Percentiles rank a stretch among this genome's conserved stretches.
phyloP scores from a whole-genome alignment of 2,888 invertebrate species.

The Cheilosia soror region DNA sequence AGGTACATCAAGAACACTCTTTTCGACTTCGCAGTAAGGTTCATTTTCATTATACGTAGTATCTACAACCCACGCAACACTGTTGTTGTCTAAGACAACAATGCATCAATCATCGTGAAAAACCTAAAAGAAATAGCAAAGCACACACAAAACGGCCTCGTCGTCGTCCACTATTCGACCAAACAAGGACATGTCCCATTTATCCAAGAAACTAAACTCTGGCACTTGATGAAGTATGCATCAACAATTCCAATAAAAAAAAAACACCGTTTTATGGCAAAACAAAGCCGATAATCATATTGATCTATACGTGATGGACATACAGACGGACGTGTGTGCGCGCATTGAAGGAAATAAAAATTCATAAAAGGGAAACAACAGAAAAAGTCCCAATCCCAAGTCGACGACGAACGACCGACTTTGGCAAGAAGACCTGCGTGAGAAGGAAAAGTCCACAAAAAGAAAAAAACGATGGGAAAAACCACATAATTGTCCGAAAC shows the following conservation, averaged over 20 bases:
- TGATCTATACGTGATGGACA: slow-evolving; percentile 54
- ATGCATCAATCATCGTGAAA: slow-evolving; percentile 2
- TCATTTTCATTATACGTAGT: not conserved
- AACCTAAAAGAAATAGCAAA: slow-evolving; percentile 3
- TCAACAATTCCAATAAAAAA: slow-evolving; percentile 3
- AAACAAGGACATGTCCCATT: slow-evolving; percentile 65
- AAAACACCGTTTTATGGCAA: slow-evolving; percentile 38
- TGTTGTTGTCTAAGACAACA: not conserved
- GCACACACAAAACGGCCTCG: slow-evolving; percentile 1
- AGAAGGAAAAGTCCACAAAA: slow-evolving; percentile 34
- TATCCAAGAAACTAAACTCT: slow-evolving; percentile 20
- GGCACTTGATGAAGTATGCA: slow-evolving; percentile 23
- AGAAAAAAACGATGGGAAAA: slow-evolving; percentile 22
- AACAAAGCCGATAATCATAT: slow-evolving; percentile 60
- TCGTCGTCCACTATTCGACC: slow-evolving; percentile 14
- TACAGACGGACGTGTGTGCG: slow-evolving; percentile 30
- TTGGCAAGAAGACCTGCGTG: slow-evolving; percentile 51
- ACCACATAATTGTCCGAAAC: slow-evolving; percentile 41
- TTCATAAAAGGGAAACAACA: slow-evolving; percentile 18
- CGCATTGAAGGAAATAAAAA: slow-evolving; percentile 25
- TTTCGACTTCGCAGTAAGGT: not conserved
- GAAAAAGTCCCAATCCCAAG: not conserved
- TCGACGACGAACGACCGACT: not conserved
- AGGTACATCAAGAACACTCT: not conserved
- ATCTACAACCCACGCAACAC: slow-evolving; percentile 2